These are phyloP conservation scores for Drosophila acutilabella DNA, from an alignment of 2,888 invertebrate genomes.

Conservation along the genomic window DNA sequence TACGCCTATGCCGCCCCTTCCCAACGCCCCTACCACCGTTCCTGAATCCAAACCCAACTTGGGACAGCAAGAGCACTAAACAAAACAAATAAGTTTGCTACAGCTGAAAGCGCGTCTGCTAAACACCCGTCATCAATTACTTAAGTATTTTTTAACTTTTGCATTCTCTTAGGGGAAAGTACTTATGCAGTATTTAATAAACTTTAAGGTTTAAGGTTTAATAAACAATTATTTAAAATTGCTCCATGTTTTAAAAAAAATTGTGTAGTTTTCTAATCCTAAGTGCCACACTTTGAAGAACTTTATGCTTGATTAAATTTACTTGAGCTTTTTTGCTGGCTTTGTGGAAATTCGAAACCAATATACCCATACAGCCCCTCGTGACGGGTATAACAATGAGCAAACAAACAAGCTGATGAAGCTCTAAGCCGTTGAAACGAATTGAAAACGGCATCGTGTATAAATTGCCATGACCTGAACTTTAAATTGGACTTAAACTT, in stretches of 20 bases:
- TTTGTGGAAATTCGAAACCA: neutral
- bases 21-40: neutral
- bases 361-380: neutral
- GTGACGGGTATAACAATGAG: neutral
- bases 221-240: no score
- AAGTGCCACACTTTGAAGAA: no score
- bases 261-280: no score
- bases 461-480: constrained; percentile 50
- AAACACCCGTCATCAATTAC: neutral
- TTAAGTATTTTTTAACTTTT: no score
- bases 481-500: constrained; percentile 42
- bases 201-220: no score
- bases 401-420: constrained; percentile 21
- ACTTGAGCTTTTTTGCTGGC: no score
- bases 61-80: constrained; percentile 9
- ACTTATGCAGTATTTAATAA: no score
- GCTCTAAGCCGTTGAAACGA: constrained; percentile 56
- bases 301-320: no score
- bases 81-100: neutral
- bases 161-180: no score
- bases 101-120: neutral
- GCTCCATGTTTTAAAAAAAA: no score
- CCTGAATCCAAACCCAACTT: constrained; percentile 6
- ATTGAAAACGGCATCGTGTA: constrained; percentile 35
- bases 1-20: neutral